These are phyloP conservation scores for Nephila pilipes DNA, from an alignment of 1,140 invertebrate species.

Conservation along the genomic window DNA sequence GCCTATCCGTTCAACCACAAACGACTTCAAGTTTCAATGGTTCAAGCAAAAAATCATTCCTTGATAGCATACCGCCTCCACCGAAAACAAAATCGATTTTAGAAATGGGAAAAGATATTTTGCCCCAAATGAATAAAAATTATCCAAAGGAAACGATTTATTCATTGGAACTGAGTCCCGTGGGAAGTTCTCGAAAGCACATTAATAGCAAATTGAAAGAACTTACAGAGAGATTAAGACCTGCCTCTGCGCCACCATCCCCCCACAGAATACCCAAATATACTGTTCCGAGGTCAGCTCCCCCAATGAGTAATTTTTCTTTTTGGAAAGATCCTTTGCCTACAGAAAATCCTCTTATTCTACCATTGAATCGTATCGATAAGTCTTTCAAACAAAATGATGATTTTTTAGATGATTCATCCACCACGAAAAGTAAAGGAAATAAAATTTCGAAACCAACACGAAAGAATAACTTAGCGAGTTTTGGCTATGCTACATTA, in stretches of 20 bases:
- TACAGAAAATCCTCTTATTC: slow-evolving; percentile 5
- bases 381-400: background rate
- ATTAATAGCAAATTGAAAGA: slow-evolving; percentile 66
- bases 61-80: slow-evolving; percentile 51
- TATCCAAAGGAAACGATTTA: slow-evolving; percentile 29
- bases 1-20: slow-evolving; percentile 59
- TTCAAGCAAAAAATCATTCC: slow-evolving; percentile 23
- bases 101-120: background rate
- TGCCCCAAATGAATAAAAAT: background rate
- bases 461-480: slow-evolving; percentile 20
- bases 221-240: slow-evolving; percentile 62
- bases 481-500: slow-evolving; percentile 48
- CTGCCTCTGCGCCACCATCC: slow-evolving; percentile 56
- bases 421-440: background rate
- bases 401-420: background rate
- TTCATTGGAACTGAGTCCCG: slow-evolving; percentile 53
- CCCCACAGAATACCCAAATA: slow-evolving; percentile 49
- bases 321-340: slow-evolving; percentile 67
- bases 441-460: background rate
- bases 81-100: slow-evolving; percentile 55
- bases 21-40: background rate
- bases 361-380: background rate
- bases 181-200: background rate
- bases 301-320: slow-evolving; percentile 56
- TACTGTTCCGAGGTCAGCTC: slow-evolving; percentile 41